phyloP scores from a whole-genome alignment of 1,140 invertebrate species.

The Sycophila sp. region DNA sequence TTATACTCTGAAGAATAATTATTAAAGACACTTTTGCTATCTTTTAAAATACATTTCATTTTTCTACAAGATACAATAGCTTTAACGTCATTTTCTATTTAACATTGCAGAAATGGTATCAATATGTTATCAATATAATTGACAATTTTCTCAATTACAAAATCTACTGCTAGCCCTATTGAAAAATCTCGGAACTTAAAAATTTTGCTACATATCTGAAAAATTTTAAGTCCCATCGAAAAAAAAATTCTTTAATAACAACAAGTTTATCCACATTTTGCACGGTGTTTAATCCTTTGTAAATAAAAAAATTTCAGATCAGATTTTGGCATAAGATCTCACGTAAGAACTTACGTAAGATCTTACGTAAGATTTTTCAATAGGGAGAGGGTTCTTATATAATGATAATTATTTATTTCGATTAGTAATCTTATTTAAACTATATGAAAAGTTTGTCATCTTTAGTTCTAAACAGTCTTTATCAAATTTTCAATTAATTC shows the following conservation, averaged over 20 bases:
- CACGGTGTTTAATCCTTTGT: too few relatives aligned
- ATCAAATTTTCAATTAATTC: neutral
- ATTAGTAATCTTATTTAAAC: neutral
- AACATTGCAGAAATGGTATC: conserved; percentile 31
- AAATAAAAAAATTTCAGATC: too few relatives aligned
- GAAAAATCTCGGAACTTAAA: too few relatives aligned
- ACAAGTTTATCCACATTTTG: too few relatives aligned
- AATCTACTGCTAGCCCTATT: conserved; percentile 31
- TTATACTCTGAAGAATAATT: conserved; percentile 34
- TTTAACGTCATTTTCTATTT: conserved; percentile 23
- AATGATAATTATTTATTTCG: conserved; percentile 15
- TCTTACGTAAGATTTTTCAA: too few relatives aligned
- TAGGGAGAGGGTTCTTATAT: conserved; percentile 38
- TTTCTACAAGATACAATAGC: conserved; percentile 11
- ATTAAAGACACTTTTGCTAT: conserved; percentile 26
- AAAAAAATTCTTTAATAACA: too few relatives aligned
- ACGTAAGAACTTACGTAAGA: too few relatives aligned
- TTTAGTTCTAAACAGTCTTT: neutral
- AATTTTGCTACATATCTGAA: too few relatives aligned
- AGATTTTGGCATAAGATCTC: too few relatives aligned
- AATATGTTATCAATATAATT: conserved; percentile 34
- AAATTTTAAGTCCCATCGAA: too few relatives aligned
- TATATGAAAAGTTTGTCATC: neutral
- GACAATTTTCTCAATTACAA: conserved; percentile 21
- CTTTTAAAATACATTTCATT: conserved; percentile 35